Evolutionary conservation across 2,888 invertebrate species (phyloP).

Genomic region (Fragum sueziense): DNA sequence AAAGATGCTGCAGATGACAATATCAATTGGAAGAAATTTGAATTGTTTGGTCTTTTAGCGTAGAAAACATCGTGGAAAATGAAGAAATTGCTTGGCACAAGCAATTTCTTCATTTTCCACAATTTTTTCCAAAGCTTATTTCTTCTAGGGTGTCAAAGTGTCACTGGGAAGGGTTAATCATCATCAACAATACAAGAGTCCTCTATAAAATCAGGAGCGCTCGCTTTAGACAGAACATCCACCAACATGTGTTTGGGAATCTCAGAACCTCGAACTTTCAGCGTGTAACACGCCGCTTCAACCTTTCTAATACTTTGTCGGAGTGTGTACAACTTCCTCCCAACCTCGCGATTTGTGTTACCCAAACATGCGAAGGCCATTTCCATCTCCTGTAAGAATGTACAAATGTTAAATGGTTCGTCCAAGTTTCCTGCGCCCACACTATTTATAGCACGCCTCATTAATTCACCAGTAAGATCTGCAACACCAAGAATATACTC

Average conservation of each 20-base stretch:
- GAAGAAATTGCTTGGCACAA: too few relatives aligned
- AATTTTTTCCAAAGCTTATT: too few relatives aligned
- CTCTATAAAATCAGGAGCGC: slow-evolving; percentile 39
- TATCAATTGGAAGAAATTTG: too few relatives aligned
- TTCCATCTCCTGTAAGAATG: slow-evolving; percentile 86
- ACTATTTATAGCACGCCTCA: slow-evolving; percentile 93
- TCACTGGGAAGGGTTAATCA: too few relatives aligned
- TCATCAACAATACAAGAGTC: slow-evolving; percentile 39
- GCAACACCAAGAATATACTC: slow-evolving; percentile 91
- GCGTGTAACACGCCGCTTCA: slow-evolving; percentile 91
- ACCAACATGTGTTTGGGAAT: slow-evolving; percentile 88
- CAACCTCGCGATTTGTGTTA: slow-evolving; percentile 86
- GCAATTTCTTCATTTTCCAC: too few relatives aligned
- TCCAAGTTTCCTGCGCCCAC: slow-evolving; percentile 85
- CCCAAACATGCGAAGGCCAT: slow-evolving; percentile 84
- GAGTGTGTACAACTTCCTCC: slow-evolving; percentile 88
- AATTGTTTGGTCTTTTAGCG: too few relatives aligned
- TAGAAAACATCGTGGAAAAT: too few relatives aligned
- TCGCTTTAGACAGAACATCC: slow-evolving; percentile 81
- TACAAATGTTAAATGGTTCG: slow-evolving; percentile 84
- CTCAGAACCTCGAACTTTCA: slow-evolving; percentile 91
- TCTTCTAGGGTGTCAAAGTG: too few relatives aligned
- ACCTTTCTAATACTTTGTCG: slow-evolving; percentile 91
- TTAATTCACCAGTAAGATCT: slow-evolving; percentile 94
- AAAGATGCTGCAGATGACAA: too few relatives aligned